Conservation (phyloP, 2,113 vertebrate genomes). For the Orcinus orca region DNA sequence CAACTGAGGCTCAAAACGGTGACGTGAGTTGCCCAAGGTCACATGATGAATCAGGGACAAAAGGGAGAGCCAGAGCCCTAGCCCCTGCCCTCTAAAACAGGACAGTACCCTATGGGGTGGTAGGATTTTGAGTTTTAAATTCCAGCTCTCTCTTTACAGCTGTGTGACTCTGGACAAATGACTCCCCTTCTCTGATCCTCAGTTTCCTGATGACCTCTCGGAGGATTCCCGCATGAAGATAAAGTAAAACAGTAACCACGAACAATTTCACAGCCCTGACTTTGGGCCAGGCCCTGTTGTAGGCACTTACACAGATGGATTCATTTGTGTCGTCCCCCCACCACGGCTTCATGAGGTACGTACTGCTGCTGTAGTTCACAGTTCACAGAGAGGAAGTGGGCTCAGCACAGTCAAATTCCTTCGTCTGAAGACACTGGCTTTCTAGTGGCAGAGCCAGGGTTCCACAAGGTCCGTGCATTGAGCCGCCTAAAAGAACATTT, state of each 20-base stretch:
- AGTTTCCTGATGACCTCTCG: background rate
- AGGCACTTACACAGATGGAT: accelerated
- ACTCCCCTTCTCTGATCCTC: background rate
- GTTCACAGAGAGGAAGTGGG: background rate
- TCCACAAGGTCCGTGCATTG: accelerated
- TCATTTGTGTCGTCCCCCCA: accelerated
- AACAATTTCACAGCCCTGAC: accelerated
- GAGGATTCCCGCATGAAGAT: background rate
- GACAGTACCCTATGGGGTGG: accelerated
- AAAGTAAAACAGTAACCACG: background rate
- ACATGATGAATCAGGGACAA: too few relatives aligned
- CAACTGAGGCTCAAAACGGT: too few relatives aligned
- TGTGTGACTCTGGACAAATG: background rate
- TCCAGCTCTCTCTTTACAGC: background rate
- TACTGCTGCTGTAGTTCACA: accelerated
- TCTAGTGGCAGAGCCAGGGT: background rate
- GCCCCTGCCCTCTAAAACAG: background rate
- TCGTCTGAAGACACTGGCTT: background rate
- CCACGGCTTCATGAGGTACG: accelerated
- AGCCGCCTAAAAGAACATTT: background rate
- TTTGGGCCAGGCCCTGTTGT: background rate
- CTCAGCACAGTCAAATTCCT: background rate
- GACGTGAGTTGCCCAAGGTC: background rate
- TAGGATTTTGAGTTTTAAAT: background rate
- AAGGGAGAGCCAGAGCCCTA: background rate